Conservation (phyloP, 2,797 vertebrate genomes). For the Leptatherina wallacei region DNA sequence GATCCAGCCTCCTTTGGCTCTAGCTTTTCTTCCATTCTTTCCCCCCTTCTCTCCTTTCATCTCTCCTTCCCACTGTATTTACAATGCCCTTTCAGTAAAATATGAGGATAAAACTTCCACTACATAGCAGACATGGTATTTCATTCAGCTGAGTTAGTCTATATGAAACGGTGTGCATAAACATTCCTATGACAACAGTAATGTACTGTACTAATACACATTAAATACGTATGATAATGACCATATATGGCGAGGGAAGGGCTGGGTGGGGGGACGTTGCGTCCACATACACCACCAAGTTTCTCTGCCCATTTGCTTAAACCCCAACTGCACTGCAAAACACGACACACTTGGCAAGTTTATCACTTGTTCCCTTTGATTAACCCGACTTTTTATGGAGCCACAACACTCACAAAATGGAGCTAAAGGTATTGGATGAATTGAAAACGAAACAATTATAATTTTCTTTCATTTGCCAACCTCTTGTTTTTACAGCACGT, state of each 20-base stretch:
- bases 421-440: constrained; percentile 3
- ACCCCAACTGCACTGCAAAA: constrained; percentile 32
- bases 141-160: constrained; percentile 78
- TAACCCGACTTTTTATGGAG: constrained; percentile 20
- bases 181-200: constrained; percentile 95
- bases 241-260: constrained; percentile 71
- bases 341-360: constrained; percentile 34
- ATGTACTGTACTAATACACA: constrained; percentile 98
- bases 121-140: constrained; percentile 82
- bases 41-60: constrained; percentile 51
- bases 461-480: background rate
- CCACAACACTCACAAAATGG: constrained; percentile 2
- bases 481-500: background rate
- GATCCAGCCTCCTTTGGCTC: constrained; percentile 88
- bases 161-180: constrained; percentile 82
- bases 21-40: constrained; percentile 35
- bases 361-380: constrained; percentile 8
- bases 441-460: background rate
- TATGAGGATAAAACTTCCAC: constrained; percentile 75
- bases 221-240: constrained; percentile 84
- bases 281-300: constrained; percentile 32
- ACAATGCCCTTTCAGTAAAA: constrained; percentile 78
- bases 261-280: constrained; percentile 21
- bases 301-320: constrained; percentile 43
- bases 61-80: constrained; percentile 65